Conservation (phyloP, 2,797 vertebrate genomes). For the Bradypodion pumilum region DNA sequence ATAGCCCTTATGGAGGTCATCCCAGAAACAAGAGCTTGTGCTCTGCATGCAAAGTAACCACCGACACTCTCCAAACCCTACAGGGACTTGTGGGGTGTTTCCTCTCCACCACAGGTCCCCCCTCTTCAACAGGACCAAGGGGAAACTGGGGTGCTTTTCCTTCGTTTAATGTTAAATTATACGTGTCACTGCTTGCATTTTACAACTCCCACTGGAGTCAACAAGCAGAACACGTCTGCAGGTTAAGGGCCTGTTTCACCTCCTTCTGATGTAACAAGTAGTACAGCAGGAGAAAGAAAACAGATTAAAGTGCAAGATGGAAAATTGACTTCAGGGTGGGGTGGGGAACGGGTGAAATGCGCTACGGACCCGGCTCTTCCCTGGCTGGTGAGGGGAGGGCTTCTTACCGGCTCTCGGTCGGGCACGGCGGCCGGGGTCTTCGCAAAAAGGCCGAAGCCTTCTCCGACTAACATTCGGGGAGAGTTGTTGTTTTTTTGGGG, state of each 20-base stretch:
- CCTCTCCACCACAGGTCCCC: slow-evolving; percentile 37
- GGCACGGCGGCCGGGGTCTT: slow-evolving; percentile 46
- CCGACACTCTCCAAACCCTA: slow-evolving; percentile 37
- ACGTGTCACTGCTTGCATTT: slow-evolving; percentile 31
- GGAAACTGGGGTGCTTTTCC: slow-evolving; percentile 29
- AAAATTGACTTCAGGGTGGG: slow-evolving; percentile 15
- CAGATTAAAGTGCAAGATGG: slow-evolving; percentile 6
- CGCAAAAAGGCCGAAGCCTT: slow-evolving; percentile 42
- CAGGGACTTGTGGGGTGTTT: slow-evolving; percentile 38
- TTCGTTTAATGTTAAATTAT: slow-evolving; percentile 2
- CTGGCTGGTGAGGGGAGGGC: slow-evolving; percentile 44
- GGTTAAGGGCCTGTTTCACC: slow-evolving; percentile 26
- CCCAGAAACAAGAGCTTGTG: slow-evolving; percentile 27
- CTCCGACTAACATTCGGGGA: slow-evolving; percentile 28
- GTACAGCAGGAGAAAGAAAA: slow-evolving; percentile 47
- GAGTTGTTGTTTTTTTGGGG: slow-evolving; percentile 43
- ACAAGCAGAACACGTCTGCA: slow-evolving; percentile 25
- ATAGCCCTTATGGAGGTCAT: slow-evolving; percentile 30
- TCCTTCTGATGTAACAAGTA: slow-evolving; percentile 33
- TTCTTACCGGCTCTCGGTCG: slow-evolving; percentile 50
- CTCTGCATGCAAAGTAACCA: slow-evolving; percentile 44
- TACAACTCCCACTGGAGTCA: slow-evolving; percentile 32
- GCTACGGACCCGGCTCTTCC: slow-evolving; percentile 46
- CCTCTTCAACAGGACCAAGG: slow-evolving; percentile 24
- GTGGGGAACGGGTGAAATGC: slow-evolving; percentile 26